Percentiles rank a stretch among this genome's conserved stretches.
These are phyloP conservation scores for Nansenia antarctica DNA, from an alignment of 2,113 vertebrate species.

Conservation along the genomic window DNA sequence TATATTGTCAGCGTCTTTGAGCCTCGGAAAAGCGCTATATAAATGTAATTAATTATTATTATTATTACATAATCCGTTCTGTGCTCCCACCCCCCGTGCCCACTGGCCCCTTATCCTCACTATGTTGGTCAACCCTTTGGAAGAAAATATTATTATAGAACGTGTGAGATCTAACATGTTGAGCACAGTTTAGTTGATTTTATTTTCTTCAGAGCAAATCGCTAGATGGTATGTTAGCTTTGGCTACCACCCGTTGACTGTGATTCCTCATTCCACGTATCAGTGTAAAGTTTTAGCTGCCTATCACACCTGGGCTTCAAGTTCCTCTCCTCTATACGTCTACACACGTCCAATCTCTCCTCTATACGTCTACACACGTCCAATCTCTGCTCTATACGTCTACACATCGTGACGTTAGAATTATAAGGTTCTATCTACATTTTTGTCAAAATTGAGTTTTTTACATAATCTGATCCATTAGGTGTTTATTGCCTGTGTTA, in stretches of 20 bases:
- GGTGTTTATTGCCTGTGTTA: no score
- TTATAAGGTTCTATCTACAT: no score
- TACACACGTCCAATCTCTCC: no score
- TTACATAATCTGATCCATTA: no score
- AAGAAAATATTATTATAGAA: not conserved
- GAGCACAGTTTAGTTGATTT: not conserved
- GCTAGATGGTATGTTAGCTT: constrained; percentile 19
- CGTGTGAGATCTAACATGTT: not conserved
- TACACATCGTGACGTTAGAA: no score
- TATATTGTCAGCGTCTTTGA: no score
- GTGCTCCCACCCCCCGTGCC: not conserved
- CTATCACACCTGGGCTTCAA: constrained; percentile 36
- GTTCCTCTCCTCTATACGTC: constrained; percentile 16
- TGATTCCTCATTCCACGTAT: constrained; percentile 24
- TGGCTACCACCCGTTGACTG: constrained; percentile 7
- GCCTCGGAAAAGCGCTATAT: no score
- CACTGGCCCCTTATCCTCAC: not conserved
- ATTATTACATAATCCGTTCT: no score
- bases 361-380: no score
- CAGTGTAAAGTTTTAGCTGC: constrained; percentile 34
- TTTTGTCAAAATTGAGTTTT: no score
- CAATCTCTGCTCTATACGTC: no score
- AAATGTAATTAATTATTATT: no score
- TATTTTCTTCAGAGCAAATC: not conserved
- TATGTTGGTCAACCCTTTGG: not conserved